Base-by-base conservation (phyloP, 2,797 vertebrate species). In the Meriones psammophilus region DNA sequence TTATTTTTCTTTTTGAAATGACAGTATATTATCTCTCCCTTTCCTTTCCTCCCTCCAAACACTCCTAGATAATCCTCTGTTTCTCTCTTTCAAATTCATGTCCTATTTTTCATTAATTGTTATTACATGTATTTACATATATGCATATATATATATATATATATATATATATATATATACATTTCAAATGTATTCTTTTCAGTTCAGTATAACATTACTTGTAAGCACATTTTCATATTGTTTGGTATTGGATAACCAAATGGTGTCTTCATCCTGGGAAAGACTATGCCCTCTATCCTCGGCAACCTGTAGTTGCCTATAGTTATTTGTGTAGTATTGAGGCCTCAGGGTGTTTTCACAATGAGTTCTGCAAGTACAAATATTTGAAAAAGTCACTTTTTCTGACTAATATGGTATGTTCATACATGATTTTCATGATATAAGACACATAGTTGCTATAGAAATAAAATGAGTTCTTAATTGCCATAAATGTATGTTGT, bases 381-480 rank as follows among this genome's bases (percentile, higher is more conserved):
- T 77, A 1, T 91, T 93, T 88, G 60, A 92, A 81, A 66, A n/a
- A 71, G 79, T 92, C 39, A 9, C 10, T 80, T 77, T 94, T 26
- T 50, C 64, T 74, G n/a, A 26, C 14, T 36, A 68, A 33, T 60
- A 36, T 64, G 56, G 1, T 50, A 30, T 62, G 6, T 22, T 58
- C 58, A 79, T 80, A 89, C 66, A 50, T 77, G 93, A 56, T 90
- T 94, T 95, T 26, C 22, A 88, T 68, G 64, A 28, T 56, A 68
- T 54, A 96, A 91, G 92, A 56, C 58, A n/a, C 1, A 78, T 8
- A 62, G 8, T 13, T 77, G 10, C 24, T 79, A 5, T 24, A 71
- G 42, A 68, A 78, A 96, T 84, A 79, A 94, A 96, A 76, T 64
- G 18, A 15, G n/a, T 28, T 88, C 42, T 89, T 94, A 89, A 71